phyloP scores from a whole-genome alignment of 1,140 invertebrate species.

The Drosophila lacteicornis region DNA sequence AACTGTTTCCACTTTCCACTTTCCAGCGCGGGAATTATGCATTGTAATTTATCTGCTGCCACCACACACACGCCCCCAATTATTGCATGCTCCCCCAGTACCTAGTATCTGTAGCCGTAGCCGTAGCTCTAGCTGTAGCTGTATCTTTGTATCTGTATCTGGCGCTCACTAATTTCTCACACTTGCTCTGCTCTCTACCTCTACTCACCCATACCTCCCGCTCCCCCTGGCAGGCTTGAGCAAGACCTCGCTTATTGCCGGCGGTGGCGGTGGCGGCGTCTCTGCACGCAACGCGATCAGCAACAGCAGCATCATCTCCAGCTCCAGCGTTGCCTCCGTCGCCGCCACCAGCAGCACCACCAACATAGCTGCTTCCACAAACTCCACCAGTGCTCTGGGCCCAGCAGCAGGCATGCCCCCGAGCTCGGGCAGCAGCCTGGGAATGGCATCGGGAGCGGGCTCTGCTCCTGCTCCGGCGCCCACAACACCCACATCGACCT shows the following conservation, averaged over 20 bases:
- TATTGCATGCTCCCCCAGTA: slow-evolving; percentile 50
- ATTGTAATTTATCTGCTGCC: slow-evolving; percentile 60
- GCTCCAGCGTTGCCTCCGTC: neutral
- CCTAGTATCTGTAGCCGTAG: slow-evolving; percentile 35
- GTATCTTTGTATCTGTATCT: slow-evolving; percentile 26
- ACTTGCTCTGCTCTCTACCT: slow-evolving; percentile 58
- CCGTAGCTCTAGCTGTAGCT: slow-evolving; percentile 3
- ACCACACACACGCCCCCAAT: slow-evolving; percentile 76
- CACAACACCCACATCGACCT: slow-evolving; percentile 87
- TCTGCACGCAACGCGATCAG: slow-evolving; percentile 48
- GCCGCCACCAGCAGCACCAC: neutral
- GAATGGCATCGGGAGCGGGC: slow-evolving; percentile 18
- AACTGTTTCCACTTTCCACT: slow-evolving; percentile 42
- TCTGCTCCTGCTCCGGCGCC: slow-evolving; percentile 86
- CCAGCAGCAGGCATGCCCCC: neutral
- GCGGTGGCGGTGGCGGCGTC: slow-evolving; percentile 86
- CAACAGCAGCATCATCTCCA: slow-evolving; percentile 19
- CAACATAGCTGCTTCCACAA: neutral
- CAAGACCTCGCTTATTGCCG: slow-evolving; percentile 91
- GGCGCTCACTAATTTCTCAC: slow-evolving; percentile 72
- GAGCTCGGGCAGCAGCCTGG: slow-evolving; percentile 16
- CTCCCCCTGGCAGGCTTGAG: slow-evolving; percentile 88
- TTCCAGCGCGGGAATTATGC: slow-evolving; percentile 34
- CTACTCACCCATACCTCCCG: slow-evolving; percentile 2
- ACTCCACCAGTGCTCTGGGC: slow-evolving; percentile 1